Base-by-base conservation (phyloP, 2,113 vertebrate species). In the Paracanthobrama guichenoti region DNA sequence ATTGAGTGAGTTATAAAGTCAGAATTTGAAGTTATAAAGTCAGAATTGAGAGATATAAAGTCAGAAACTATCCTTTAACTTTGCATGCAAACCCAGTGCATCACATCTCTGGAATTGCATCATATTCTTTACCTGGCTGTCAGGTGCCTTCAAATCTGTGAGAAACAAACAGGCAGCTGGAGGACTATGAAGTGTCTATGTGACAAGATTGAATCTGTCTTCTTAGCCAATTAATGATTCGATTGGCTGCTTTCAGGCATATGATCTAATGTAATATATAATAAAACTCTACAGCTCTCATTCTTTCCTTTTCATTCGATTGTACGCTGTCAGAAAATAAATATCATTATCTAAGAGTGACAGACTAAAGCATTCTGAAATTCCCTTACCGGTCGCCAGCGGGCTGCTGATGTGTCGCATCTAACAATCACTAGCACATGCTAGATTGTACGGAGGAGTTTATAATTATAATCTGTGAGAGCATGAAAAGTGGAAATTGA, bases 401-500 rank as follows among this genome's bases (percentile, higher is more conserved):
- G 28, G 64, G 64, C 31, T 11, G 64, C 64, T 4, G 64, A 67
- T 67, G 28, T 39, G 18, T 50, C 35, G n/a, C 48, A 35, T 42
- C 11, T 39, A 84, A 84, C 82, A 80, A 59, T 78, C 87, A 80
- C 46, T 72, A 83, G 60, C 62, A 77, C 64, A 73, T 26, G n/a
- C 71, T 50, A 64, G 57, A 48, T 67, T 64, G 66, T 57, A 60
- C 48, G 44, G 78, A 79, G 82, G 78, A 84, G 79, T n/a, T 80
- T 26, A 74, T 86, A 77, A 86, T 84, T 82, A 69, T 84, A 84
- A 85, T 86, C 84, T 88, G 81, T 48, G 83, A 76, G 59, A 69
- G 75, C 74, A 73, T 35, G 35, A 86, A 79, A 81, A 81, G 35
- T 81, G 85, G 48, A 82, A 74, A 88, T 80, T 72, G 73, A n/a